Base-by-base conservation (phyloP, 2,888 invertebrate genomes). In the Eupsilia transversa region DNA sequence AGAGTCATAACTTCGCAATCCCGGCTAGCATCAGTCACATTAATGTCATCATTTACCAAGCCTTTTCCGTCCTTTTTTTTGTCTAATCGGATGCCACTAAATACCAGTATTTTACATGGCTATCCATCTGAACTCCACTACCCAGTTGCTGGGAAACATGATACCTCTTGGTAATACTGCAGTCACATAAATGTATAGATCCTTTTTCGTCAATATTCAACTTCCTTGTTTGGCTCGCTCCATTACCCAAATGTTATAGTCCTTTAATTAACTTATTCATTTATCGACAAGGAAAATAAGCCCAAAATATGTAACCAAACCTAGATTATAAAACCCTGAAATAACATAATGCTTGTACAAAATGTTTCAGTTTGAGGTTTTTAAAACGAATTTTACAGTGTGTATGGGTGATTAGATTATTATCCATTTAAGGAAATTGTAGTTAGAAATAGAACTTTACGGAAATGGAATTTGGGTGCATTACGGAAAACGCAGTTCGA, bases 221-320 rank as follows among this genome's bases (percentile, higher is more conserved):
- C 59, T 77, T 81, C 54, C 67, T 77, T 68, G 30, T 82, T 60
- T 52, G 7, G 38, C 33, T 35, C 23, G 38, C 33, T 60, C 9
- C 2, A 67, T n/a, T n/a, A n/a, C n/a, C 52, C 5, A 68, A 64
- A 56, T 54, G 5, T 27, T 41, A 41, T 64, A 64, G 38, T 68
- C 46, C 10, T 60, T 23, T n/a, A 68, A 20, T 20, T 10, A 59
- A 30, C 20, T 20, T 14, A 14, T 14, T 46, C 30, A 35, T 38
- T 78, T 63, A 72, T 59, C 61, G 20, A 66, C 12, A 14, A 70
- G 80, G 69, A 82, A 80, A 80, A 64, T 43, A n/a, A 4, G 1
- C n/a, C 17, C 30, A 46, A 78, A 66, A 68, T 41, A 49, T 27
- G 6, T 1, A 27, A 52, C 27, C 10, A 54, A 66, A 61, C 1